These are phyloP conservation scores for Nemapogon koenigi DNA, from an alignment of 2,888 invertebrate genomes.

Conservation along the genomic window DNA sequence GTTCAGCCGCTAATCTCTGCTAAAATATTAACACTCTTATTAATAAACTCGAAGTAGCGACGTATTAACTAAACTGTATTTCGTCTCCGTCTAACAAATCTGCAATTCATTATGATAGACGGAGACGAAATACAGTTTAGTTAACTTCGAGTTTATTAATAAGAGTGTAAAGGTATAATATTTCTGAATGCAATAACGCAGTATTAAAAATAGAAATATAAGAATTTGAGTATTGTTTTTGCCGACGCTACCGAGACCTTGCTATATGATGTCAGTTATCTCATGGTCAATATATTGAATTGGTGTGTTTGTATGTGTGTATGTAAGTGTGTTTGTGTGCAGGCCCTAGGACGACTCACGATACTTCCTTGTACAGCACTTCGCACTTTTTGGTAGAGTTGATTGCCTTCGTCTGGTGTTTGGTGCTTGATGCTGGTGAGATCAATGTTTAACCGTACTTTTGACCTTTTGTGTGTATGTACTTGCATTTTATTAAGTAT, in stretches of 20 bases:
- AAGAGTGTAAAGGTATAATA: too few species aligned
- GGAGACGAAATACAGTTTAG: too few species aligned
- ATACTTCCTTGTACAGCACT: constrained; percentile 50
- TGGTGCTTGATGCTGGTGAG: neutral
- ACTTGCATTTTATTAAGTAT: neutral
- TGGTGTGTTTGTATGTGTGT: constrained; percentile 20
- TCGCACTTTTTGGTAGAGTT: constrained; percentile 29
- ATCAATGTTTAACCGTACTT: neutral
- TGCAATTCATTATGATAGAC: too few species aligned
- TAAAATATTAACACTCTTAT: too few species aligned
- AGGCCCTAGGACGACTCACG: constrained; percentile 53
- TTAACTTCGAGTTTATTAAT: too few species aligned
- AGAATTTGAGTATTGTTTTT: constrained; percentile 20
- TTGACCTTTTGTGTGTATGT: neutral
- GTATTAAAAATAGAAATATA: too few species aligned
- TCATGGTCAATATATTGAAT: constrained; percentile 40
- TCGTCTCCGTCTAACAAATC: too few species aligned
- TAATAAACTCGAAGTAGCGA: too few species aligned
- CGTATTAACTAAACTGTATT: too few species aligned
- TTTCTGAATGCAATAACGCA: too few species aligned
- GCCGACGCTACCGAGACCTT: constrained; percentile 48
- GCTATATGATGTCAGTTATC: constrained; percentile 54
- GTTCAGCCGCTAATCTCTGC: too few species aligned
- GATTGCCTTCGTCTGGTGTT: neutral
- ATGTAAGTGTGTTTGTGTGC: constrained; percentile 22